phyloP scores from a whole-genome alignment of 1,140 invertebrate genomes.

The Ceratoteleas bidentatus region DNA sequence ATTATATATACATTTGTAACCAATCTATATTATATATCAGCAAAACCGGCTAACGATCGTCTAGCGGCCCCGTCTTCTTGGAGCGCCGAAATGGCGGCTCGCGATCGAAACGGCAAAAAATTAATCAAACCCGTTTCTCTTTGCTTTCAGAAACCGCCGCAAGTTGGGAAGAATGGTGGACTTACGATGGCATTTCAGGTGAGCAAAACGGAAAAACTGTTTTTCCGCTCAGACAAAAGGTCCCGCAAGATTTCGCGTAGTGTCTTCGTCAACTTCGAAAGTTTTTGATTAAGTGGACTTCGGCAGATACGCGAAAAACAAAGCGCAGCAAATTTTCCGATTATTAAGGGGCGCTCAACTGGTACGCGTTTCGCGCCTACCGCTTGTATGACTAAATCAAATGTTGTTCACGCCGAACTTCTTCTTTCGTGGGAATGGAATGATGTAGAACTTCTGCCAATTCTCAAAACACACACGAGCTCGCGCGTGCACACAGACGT shows the following conservation, averaged over 20 bases:
- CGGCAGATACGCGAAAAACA: slow-evolving; percentile 24
- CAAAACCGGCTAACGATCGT: too few relatives aligned
- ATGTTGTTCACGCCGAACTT: slow-evolving; percentile 62
- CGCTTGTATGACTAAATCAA: slow-evolving; percentile 63
- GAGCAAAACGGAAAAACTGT: slow-evolving; percentile 60
- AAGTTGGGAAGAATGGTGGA: slow-evolving; percentile 87
- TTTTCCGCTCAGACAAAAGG: slow-evolving; percentile 26
- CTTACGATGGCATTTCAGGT: slow-evolving; percentile 86
- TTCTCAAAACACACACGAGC: slow-evolving; percentile 44
- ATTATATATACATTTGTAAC: too few relatives aligned
- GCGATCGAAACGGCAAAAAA: not conserved
- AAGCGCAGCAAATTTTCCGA: slow-evolving; percentile 29
- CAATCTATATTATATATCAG: too few relatives aligned
- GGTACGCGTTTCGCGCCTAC: slow-evolving; percentile 33
- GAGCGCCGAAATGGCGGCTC: too few relatives aligned
- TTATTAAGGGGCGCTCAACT: slow-evolving; percentile 51
- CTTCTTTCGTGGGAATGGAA: slow-evolving; percentile 60
- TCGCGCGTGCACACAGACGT: not conserved
- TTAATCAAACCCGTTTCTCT: slow-evolving; percentile 46
- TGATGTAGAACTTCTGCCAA: slow-evolving; percentile 59
- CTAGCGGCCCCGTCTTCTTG: too few relatives aligned
- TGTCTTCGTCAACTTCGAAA: slow-evolving; percentile 41
- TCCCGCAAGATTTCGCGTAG: slow-evolving; percentile 20
- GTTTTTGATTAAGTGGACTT: slow-evolving; percentile 56
- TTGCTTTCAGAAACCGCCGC: slow-evolving; percentile 79